A percentile compares a stretch with the other conserved stretches of the same genome.
Evolutionary conservation across 2,113 vertebrate species (phyloP).

Genomic region (Daphoenositta chrysoptera): DNA sequence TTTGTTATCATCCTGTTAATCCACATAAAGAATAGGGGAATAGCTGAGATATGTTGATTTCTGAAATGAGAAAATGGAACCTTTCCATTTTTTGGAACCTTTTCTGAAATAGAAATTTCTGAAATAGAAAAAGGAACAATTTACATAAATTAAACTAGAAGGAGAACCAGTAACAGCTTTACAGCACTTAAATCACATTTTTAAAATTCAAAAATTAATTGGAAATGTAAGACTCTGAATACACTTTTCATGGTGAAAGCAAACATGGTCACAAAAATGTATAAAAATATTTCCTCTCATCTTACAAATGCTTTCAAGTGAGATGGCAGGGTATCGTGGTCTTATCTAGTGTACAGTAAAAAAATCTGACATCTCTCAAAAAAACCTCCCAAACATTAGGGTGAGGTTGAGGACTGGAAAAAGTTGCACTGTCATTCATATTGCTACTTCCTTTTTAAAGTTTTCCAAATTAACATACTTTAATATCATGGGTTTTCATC

Average conservation of each 20-base stretch:
- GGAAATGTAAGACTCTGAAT: neutral
- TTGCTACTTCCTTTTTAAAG: neutral
- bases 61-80: neutral
- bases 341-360: neutral
- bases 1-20: neutral
- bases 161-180: neutral
- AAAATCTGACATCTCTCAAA: rapidly evolving
- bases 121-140: neutral
- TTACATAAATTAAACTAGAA: neutral
- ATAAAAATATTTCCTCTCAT: neutral
- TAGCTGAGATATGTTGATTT: neutral
- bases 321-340: neutral
- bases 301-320: neutral
- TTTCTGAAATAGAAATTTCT: too few species aligned
- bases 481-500: neutral
- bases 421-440: neutral
- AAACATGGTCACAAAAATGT: neutral
- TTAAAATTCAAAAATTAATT: neutral
- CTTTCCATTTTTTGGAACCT: too few species aligned
- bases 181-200: neutral
- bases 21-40: neutral
- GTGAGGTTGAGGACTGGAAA: neutral
- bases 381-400: neutral
- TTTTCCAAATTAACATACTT: neutral
- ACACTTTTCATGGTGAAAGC: neutral